Base-by-base conservation (phyloP, 1,140 invertebrate species). In the Lucilia sericata region DNA sequence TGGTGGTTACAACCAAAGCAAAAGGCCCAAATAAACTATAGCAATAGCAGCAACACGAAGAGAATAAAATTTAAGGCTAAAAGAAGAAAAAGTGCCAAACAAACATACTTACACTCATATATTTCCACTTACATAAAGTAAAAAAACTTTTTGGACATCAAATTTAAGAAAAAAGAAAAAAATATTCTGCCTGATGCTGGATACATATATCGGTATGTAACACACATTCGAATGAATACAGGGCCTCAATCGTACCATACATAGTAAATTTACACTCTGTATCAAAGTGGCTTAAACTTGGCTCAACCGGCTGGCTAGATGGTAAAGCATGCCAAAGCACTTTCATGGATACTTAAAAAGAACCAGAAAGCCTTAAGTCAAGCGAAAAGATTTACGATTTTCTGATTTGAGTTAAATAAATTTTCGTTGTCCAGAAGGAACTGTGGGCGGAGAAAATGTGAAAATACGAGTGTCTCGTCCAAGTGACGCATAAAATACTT, bases 321-420 rank as follows among this genome's bases (percentile, higher is more conserved):
- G 5, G 65, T 5, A 25, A 70, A 70, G 65, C 21, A 19, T 70
- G 65, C 65, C 19, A 70, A 70, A 8, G n/a, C 65, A 70, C 65
- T 70, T n/a, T n/a, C 65, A 70, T 70, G 65, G 65, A 21, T 21
- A 70, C 65, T 70, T 70, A 70, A 70, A n/a, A 70, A 70, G n/a
- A 70, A 70, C 65, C 65, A 70, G n/a, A 83, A 21, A 82, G 42
- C 80, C 49, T 34, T 30, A 17, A 83, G 21, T 42, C 25, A 14
- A 25, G 25, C 82, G 65, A 83, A 34, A 83, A 70, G 70, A 83
- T 83, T 83, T 83, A 83, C 70, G 25, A 30, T 36, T 21, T 74
- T 74, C 42, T 49, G 65, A 83, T 83, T 83, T 74, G 36, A 83
- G 82, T 74, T 74, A 74, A 83, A 83, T 83, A 83, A 83, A 83